These are phyloP conservation scores for Syrmaticus mikado DNA, from an alignment of 2,113 vertebrate genomes.

Conservation along the genomic window DNA sequence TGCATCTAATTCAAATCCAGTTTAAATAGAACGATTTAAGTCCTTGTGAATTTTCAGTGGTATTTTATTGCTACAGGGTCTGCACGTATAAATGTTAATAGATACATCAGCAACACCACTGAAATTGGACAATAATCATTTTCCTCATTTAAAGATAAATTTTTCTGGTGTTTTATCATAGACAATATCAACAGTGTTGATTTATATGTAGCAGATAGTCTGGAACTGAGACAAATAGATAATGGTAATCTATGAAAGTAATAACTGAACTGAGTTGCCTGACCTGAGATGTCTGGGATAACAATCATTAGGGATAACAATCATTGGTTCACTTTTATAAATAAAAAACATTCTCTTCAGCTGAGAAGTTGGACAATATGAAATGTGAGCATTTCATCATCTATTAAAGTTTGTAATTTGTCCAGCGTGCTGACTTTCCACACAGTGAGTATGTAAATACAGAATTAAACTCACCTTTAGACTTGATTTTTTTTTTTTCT, in stretches of 20 bases:
- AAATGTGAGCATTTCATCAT: background rate
- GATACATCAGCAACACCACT: background rate
- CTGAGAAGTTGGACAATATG: background rate
- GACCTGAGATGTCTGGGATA: background rate
- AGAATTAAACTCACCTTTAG: conserved; percentile 9
- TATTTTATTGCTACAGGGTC: background rate
- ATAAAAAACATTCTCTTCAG: background rate
- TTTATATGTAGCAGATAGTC: background rate
- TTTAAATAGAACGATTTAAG: background rate
- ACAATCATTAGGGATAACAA: background rate
- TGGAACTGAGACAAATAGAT: background rate
- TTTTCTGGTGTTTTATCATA: background rate
- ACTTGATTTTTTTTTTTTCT: background rate
- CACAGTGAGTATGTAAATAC: background rate
- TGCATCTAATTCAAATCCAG: accelerated
- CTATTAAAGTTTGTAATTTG: background rate
- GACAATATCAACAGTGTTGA: background rate
- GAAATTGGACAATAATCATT: background rate
- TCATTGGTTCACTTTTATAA: background rate
- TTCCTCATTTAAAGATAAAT: background rate
- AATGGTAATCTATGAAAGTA: background rate
- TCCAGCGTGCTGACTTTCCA: background rate
- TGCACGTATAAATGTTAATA: background rate
- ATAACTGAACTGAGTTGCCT: background rate
- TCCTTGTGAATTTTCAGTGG: background rate